Conservation (phyloP, 2,113 vertebrate genomes). For the Tragelaphus imberbis region DNA sequence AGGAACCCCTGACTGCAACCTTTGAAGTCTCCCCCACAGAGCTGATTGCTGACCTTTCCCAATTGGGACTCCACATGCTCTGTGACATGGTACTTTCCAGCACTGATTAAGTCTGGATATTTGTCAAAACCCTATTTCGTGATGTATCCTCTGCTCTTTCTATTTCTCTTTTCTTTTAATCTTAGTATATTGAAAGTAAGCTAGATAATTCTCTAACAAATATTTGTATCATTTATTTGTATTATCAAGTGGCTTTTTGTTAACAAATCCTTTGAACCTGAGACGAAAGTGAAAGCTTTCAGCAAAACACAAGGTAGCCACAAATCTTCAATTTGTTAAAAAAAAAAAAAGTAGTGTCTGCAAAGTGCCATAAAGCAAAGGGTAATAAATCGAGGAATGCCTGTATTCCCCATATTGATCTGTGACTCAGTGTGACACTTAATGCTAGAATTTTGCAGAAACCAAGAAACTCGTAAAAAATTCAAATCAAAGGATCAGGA, state of each 20-base stretch:
- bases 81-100: not conserved
- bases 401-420: not conserved
- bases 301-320: not conserved
- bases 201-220: not conserved
- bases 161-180: not conserved
- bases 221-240: not conserved
- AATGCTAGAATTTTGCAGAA: not conserved
- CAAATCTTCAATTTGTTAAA: not conserved
- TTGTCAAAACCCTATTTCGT: not conserved
- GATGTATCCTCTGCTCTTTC: not conserved
- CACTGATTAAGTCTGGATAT: not conserved
- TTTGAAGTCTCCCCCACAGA: not conserved
- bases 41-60: not conserved
- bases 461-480: not conserved
- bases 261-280: not conserved
- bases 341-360: not conserved
- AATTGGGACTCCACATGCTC: not conserved
- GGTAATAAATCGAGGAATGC: not conserved
- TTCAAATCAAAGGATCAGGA: not conserved
- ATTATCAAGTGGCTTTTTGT: not conserved
- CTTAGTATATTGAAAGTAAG: not conserved
- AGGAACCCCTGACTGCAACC: not conserved
- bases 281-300: not conserved
- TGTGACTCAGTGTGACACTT: not conserved
- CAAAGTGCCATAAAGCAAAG: not conserved